Evolutionary conservation across 2,797 vertebrate species (phyloP), one percentile per base, ranked within the genome.

Genomic region (Synanceia verrucosa): DNA sequence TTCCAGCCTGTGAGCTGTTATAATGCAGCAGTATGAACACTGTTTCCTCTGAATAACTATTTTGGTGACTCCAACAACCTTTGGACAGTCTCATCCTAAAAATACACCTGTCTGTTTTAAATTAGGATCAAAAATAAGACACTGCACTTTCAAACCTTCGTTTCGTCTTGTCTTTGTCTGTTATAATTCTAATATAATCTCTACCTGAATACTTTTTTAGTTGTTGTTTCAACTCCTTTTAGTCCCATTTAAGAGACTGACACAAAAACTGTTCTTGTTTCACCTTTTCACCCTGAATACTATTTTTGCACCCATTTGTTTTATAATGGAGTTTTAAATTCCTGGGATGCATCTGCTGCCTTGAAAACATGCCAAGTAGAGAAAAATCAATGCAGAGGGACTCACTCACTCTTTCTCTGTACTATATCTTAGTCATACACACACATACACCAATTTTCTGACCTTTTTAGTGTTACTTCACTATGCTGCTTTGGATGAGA

Each of bases 331-430:
- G 19, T 19, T 53, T 63, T 47, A 73, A 77, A 64, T 81, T 58
- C 63, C 50, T 70, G 52, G 55, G 74, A 70, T 67, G 48, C 62
- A 71, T 24, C 33, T 64, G 65, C 50, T 43, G 59, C 26, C 39
- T 71, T 66, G 79, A 66, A 76, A 79, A 72, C 48, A 69, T 51
- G 65, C 73, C 79, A 80, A 65, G 33, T 24, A 37, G 50, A 73
- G 66, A 65, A 67, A 80, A 78, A 86, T 84, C 74, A 81, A 82
- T 82, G 70, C 33, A 14, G 46, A 62, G 36, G 43, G 64, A 65
- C 28, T 43, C 28, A 9, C 34, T 77, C 50, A n/a, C 47, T 78
- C 23, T 61, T 6, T 65, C 26, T 31, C 43, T 44, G 0, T 12
- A 43, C 19, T 53, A 31, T 33, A 8, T 6, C 16, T 63, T 46